Evolutionary conservation across 2,113 vertebrate genomes (phyloP).

Genomic region (Parus major): DNA sequence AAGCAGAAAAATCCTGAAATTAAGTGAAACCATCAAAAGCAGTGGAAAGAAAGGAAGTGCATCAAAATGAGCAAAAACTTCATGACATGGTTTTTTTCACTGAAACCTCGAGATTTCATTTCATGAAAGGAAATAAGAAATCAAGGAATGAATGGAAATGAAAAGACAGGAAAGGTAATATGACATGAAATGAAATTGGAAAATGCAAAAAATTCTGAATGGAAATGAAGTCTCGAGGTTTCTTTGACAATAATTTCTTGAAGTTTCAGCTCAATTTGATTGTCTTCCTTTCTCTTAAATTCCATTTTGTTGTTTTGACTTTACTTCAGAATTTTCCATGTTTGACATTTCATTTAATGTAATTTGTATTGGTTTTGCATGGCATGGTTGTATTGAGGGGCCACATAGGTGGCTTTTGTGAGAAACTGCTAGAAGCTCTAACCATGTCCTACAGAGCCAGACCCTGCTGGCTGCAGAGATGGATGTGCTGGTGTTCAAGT

Average conservation of each 20-base stretch:
- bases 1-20: background rate
- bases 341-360: background rate
- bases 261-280: background rate
- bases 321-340: background rate
- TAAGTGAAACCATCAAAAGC: background rate
- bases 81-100: background rate
- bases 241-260: background rate
- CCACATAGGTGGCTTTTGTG: background rate
- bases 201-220: background rate
- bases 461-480: background rate
- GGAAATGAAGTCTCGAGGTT: background rate
- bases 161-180: background rate
- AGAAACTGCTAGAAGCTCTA: background rate
- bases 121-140: background rate
- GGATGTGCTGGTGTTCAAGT: background rate
- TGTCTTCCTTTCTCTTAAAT: background rate
- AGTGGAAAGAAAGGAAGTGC: background rate
- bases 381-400: too few species aligned
- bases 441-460: background rate
- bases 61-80: background rate
- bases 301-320: background rate
- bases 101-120: background rate
- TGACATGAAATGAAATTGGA: background rate
- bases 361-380: background rate
- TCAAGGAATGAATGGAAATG: background rate